Base-by-base conservation (phyloP, 2,797 vertebrate genomes). In the Sebastes baramenuke region DNA sequence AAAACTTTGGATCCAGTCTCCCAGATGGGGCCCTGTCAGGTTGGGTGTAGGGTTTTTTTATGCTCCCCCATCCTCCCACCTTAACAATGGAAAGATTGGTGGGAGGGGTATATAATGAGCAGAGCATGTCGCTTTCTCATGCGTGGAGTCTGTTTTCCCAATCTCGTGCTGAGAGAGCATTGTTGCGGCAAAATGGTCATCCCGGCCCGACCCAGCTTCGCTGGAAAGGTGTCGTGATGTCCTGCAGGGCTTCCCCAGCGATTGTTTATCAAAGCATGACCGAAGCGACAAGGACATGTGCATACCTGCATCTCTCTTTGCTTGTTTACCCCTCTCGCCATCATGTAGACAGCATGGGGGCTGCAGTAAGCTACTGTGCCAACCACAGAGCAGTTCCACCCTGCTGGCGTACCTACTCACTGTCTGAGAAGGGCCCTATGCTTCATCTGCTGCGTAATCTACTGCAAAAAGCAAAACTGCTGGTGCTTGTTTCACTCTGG, bases 41-140 rank as follows among this genome's bases (percentile, higher is more conserved):
- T 87, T 75, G 61, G 69, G 71, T 84, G 82, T 77, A 77, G 72
- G 76, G 38, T 49, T 82, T 82, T 82, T 54, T 74, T 71, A 59
- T 67, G 20, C 71, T 71, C 56, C 25, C 58, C 73, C 60, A 32
- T 83, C 66, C 82, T 80, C 82, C 73, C 60, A 66, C 80, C 79
- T 84, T 88, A 88, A 93, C 90, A 92, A 92, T 93, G 91, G 88
- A 91, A 90, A 80, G 69, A 81, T 67, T 60, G 65, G 71, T 80
- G 83, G 84, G 79, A 79, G 79, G 82, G 72, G 61, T 61, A 13
- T 75, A 49, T 77, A 84, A 84, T 90, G 77, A 87, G 84, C 78
- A 61, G 62, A 85, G 80, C 81, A 66, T 90, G 85, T 84, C 60
- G 46, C 82, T 89, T 85, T 82, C 84, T 92, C 79, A 82, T 83